Base-by-base conservation (phyloP, 2,888 invertebrate genomes). In the Chromoteleia sp. region DNA sequence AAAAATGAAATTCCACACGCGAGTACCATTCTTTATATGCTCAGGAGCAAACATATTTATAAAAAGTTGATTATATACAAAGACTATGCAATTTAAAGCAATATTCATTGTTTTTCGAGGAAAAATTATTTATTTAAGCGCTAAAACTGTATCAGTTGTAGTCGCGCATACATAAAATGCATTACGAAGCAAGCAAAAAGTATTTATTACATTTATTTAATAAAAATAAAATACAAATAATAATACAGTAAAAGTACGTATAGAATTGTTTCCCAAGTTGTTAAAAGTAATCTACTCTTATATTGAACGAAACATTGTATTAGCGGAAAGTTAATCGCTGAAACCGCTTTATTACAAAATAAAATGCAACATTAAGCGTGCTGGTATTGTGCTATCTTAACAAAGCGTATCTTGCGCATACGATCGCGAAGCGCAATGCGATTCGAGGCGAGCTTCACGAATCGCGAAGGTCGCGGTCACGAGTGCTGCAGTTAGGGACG, bases 401-500 rank as follows among this genome's bases (percentile, higher is more conserved):
- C 78, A 54, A 59, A 58, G 63, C 67, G 36, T 67, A 81, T 81
- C 75, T 59, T 65, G 75, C 58, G 50, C 54, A 56, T 81, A 63
- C 68, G 61, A 77, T 76, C 68, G 80, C 63, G 19, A 12, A 52
- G 63, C 59, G 58, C 77, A 58, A 52, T 58, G 63, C 77, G 67
- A 81, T 71, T 77, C 61, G 68, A 43, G 59, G 67, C 59, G 68
- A 75, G 78, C 67, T 65, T 70, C 77, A 71, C 74, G 75, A 74
- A 76, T 80, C 75, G 80, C 79, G 76, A 82, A 82, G 84, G 84
- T 83, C 81, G 82, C 79, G 82, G 74, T 81, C 70, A 79, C 79
- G 74, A 68, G 79, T 59, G 56, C 41, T 52, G 79, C 67, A 79
- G 73, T 79, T 73, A 68, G 56, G 58, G 77, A 61, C 74, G 67